These are phyloP conservation scores for Heliangelus exortis DNA, from an alignment of 2,797 vertebrate genomes.

Conservation along the genomic window DNA sequence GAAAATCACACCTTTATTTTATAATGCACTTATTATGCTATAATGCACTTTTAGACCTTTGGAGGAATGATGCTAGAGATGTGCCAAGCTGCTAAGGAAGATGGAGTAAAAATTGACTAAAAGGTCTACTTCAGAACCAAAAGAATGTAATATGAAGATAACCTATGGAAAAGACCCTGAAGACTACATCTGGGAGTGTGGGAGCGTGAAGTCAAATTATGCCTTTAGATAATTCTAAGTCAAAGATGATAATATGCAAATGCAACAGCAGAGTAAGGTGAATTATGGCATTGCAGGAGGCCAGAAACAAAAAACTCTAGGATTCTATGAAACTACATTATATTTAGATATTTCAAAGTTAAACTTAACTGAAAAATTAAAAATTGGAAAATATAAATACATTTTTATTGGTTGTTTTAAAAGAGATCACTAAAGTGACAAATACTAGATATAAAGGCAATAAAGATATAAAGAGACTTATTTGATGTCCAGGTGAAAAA, in stretches of 20 bases:
- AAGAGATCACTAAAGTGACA: background rate
- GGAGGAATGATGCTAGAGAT: background rate
- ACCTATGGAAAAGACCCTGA: conserved; percentile 41
- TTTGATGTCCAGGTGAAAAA: background rate
- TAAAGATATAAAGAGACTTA: background rate
- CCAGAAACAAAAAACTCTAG: background rate
- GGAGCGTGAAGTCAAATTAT: background rate
- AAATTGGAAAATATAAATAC: background rate
- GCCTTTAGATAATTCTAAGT: background rate
- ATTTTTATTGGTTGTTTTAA: background rate
- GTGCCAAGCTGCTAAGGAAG: conserved; percentile 2
- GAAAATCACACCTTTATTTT: conserved; percentile 34
- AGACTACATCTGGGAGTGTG: background rate
- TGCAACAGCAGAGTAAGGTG: background rate
- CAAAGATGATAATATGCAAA: background rate
- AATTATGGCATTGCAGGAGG: background rate
- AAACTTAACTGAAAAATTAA: background rate
- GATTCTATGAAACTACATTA: background rate
- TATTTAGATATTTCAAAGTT: background rate
- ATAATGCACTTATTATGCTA: no score
- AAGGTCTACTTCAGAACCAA: conserved; percentile 49
- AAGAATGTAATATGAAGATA: conserved; percentile 8
- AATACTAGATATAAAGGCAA: background rate
- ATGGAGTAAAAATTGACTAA: conserved; percentile 13
- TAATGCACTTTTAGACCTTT: conserved; percentile 20